Evolutionary conservation across 2,797 vertebrate species (phyloP).

Genomic region (Microcaecilia unicolor): DNA sequence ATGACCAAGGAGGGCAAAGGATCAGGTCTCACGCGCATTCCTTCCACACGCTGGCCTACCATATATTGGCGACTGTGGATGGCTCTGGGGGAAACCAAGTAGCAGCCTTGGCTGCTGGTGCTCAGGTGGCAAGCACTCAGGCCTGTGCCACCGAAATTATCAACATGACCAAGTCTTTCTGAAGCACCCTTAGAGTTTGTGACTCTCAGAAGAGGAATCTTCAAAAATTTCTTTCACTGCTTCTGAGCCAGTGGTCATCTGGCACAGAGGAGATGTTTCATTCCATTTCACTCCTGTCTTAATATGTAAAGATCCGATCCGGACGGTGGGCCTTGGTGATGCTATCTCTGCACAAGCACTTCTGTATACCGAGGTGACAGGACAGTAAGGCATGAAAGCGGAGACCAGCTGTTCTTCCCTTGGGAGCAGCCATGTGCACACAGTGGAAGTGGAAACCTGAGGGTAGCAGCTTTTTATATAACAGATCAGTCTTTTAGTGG

Average conservation of each 20-base stretch:
- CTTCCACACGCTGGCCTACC: constrained; percentile 93
- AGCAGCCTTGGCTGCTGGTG: constrained; percentile 81
- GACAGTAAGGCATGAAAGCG: constrained; percentile 17
- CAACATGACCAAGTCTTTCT: constrained; percentile 68
- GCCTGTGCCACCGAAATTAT: constrained; percentile 73
- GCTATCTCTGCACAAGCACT: constrained; percentile 93
- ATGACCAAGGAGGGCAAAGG: constrained; percentile 45
- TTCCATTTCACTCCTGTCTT: constrained; percentile 85
- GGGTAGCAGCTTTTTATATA: too few species aligned
- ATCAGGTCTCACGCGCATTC: constrained; percentile 81
- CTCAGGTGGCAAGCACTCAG: constrained; percentile 79
- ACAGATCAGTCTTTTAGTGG: too few species aligned
- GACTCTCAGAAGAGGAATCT: constrained; percentile 60
- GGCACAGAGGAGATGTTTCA: constrained; percentile 71
- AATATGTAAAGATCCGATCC: constrained; percentile 78
- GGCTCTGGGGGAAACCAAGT: constrained; percentile 89
- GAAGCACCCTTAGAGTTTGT: constrained; percentile 70
- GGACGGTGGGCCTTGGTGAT: constrained; percentile 92
- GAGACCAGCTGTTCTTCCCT: background rate
- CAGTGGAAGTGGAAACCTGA: too few species aligned
- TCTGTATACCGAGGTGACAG: constrained; percentile 69
- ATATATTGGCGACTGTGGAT: constrained; percentile 82
- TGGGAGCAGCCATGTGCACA: too few species aligned
- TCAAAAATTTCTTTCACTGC: constrained; percentile 63
- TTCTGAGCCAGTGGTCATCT: constrained; percentile 62